A percentile compares a stretch with the other conserved stretches of the same genome.
Evolutionary conservation across 2,797 vertebrate genomes (phyloP).

Genomic region (Heterohyrax brucei): DNA sequence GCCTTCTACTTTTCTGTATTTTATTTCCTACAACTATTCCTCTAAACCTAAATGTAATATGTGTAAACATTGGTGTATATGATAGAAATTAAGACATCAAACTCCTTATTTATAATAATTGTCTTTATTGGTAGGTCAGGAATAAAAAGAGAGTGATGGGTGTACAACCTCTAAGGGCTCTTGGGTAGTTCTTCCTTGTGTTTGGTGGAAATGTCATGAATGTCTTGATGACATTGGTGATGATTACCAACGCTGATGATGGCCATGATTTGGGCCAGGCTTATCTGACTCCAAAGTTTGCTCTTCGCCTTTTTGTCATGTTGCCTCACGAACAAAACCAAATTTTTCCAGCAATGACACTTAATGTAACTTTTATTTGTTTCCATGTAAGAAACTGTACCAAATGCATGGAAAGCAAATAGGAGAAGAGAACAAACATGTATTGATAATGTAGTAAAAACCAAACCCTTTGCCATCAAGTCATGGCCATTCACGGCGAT

Average conservation of each 20-base stretch:
- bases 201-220: not conserved
- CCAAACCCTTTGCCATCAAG: too few species aligned
- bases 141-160: not conserved
- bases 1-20: not conserved
- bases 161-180: not conserved
- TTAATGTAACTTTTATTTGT: not conserved
- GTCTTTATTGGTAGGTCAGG: not conserved
- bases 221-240: constrained; percentile 16
- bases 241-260: not conserved
- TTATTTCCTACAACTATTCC: not conserved
- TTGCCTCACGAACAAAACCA: not conserved
- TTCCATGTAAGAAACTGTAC: not conserved
- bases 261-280: too few species aligned
- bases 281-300: not conserved
- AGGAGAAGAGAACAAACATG: not conserved
- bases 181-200: not conserved
- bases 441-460: not conserved
- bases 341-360: not conserved
- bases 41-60: not conserved
- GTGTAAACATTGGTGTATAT: not conserved
- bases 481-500: too few species aligned
- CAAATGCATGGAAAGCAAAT: not conserved
- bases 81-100: not conserved
- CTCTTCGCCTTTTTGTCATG: not conserved
- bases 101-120: not conserved